A percentile compares a stretch with the other conserved stretches of the same genome.
These are phyloP conservation scores for Drosophila repletoides DNA, from an alignment of 1,140 invertebrate genomes.

Conservation along the genomic window DNA sequence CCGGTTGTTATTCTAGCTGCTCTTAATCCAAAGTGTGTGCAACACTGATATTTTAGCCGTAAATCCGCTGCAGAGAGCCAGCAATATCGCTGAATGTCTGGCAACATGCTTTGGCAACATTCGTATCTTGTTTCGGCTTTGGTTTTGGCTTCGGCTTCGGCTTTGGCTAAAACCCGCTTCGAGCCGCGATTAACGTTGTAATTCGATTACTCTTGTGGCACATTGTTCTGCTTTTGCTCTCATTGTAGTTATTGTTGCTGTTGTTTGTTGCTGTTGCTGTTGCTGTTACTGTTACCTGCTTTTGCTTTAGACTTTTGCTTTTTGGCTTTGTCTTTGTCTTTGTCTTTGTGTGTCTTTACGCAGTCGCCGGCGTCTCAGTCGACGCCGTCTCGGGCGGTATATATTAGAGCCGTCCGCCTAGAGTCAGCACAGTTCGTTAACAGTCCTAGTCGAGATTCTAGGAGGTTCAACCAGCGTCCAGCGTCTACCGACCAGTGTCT, in stretches of 20 bases:
- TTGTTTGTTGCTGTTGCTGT: constrained; percentile 35
- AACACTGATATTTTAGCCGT: constrained; percentile 7
- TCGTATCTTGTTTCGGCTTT: constrained; percentile 20
- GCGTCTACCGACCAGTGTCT: constrained; percentile 47
- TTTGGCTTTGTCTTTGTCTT: constrained; percentile 38
- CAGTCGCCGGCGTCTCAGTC: constrained; percentile 32
- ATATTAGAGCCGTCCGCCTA: constrained; percentile 71
- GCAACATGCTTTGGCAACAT: constrained; percentile 48
- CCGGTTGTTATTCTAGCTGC: too few relatives aligned
- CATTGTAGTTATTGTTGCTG: constrained; percentile 38
- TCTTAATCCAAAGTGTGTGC: background rate
- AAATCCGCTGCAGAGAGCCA: constrained; percentile 21
- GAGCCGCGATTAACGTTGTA: constrained; percentile 75
- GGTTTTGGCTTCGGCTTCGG: constrained; percentile 43
- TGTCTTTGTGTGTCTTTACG: constrained; percentile 5
- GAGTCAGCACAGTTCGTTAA: constrained; percentile 82
- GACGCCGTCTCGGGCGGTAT: constrained; percentile 61
- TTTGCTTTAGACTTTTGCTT: constrained; percentile 17
- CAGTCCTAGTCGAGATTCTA: constrained; percentile 83
- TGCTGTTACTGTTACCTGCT: constrained; percentile 29
- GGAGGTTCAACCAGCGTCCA: constrained; percentile 81
- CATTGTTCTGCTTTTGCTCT: constrained; percentile 73
- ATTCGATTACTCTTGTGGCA: constrained; percentile 72
- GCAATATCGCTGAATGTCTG: constrained; percentile 42
- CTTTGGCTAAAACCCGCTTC: constrained; percentile 64